Evolutionary conservation across 2,113 vertebrate genomes (phyloP), one percentile per base, ranked within the genome.

Genomic region (Pteruthius melanotis): DNA sequence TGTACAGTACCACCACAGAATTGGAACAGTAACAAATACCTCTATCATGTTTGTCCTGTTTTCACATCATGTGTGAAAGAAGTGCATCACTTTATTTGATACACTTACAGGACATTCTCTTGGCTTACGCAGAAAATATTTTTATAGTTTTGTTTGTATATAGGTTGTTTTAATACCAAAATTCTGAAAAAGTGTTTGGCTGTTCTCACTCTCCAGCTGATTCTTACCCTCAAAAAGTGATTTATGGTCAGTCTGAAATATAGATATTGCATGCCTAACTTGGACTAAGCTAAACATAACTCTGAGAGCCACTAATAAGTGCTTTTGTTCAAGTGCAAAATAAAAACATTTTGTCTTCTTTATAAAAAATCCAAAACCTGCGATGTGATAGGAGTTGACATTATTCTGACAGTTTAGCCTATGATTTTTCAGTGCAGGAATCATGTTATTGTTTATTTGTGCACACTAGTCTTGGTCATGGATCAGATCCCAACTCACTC

Each of bases 151-250:
- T 88, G 15, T 86, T 94, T 63, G 12, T 30, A 54, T 74, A 49
- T 45, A 66, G 35, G 11, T 15, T 91, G 20, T 88, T 93, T 93
- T 95, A 89, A 95, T 88, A 71, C 10, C n/a, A 70, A 86, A 83
- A 81, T 42, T 91, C 66, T 95, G 71, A 94, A 93, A 78, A 82
- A 63, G 10, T 56, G 12, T 89, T 90, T 66, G 35, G 57, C 83
- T 88, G 7, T 95, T 97, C 77, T 76, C 47, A 66, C 56, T 97
- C 88, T 94, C 69, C 49, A 76, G 30, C 13, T 80, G 66, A 82
- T 44, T 57, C 44, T 86, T 94, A 50, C 75, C 65, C 18, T 84
- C 37, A 72, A 11, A 26, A 42, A 75, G 19, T 72, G 79, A 83
- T 92, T 75, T 82, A 71, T 78, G 87, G 69, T 35, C 69, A 86